Base-by-base conservation (phyloP, 2,888 invertebrate genomes). In the Drosophila kanekoi region DNA sequence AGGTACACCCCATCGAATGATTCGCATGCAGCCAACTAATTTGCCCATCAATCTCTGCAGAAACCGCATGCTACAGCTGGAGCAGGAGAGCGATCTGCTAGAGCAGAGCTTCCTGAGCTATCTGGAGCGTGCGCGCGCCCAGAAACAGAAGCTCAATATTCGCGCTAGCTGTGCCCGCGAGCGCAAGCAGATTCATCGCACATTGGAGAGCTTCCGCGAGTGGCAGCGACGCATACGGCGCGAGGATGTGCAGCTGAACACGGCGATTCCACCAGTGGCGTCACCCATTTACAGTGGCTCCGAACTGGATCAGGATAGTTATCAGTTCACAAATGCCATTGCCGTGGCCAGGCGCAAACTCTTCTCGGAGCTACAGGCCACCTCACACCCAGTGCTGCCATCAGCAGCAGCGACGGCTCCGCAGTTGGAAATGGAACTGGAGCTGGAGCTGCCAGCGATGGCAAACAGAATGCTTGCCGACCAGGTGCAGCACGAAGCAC, bases 71-170 rank as follows among this genome's bases (percentile, higher is more conserved):
- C 79, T 87, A 57, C 89, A 92, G 71, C 64, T 92, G 40, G 92
- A 92, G 63, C 71, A 87, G 47, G 92, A 92, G 74, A 91, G 92
- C 61, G 87, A 90, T 72, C 79, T 91, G 66, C 65, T 92, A 40
- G 92, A 92, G 65, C 78, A 88, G 49, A 90, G 80, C 28, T 91
- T 92, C 40, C 83, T 87, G 13, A 79, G 78, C 3, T 92, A 91
- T 58, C 48, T 92, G 51, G 87, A 91, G 38, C 79, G 83, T 10
- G 85, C 89, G 38, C 75, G 79, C 4, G 43, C 57, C 3, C 72
- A 87, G 6, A 71, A 77, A n/a, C 13, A 45, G 28, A 41, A 48
- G 23, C 64, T 67, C 60, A 40, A 75, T 58, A 38, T 79, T 28
- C 58, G 69, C 61, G 14, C 51, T 56, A 79, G 64, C 43, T 87